Percentiles rank a stretch among this genome's conserved stretches.
phyloP scores from a whole-genome alignment of 2,888 invertebrate species.

The Cybosia mesomella region DNA sequence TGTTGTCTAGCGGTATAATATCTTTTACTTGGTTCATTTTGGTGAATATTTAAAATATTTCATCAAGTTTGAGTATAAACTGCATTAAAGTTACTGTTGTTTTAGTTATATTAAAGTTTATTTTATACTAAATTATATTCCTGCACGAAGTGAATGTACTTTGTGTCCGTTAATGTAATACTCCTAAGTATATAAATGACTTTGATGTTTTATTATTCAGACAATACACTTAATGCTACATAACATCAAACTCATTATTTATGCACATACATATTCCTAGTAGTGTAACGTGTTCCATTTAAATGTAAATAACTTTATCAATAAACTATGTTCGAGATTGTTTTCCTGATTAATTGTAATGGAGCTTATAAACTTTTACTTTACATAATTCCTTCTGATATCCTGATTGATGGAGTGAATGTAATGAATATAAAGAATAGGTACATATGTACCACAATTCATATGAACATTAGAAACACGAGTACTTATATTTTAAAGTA shows the following conservation, averaged over 20 bases:
- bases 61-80: neutral
- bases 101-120: neutral
- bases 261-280: neutral
- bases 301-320: too few relatives aligned
- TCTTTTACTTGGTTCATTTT: conserved; percentile 32
- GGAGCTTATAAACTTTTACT: neutral
- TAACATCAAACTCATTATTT: neutral
- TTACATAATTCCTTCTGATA: neutral
- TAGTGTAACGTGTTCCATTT: neutral
- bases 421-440: neutral
- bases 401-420: neutral
- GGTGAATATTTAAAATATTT: conserved; percentile 23
- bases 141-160: neutral
- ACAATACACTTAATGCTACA: neutral
- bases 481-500: neutral
- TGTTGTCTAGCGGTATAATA: conserved; percentile 11
- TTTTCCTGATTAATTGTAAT: neutral
- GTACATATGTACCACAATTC: neutral
- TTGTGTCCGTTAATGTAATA: neutral
- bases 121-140: neutral
- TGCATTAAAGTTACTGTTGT: neutral
- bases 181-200: neutral
- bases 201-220: neutral
- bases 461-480: neutral
- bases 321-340: too few relatives aligned